Conservation (phyloP, 2,888 invertebrate genomes). For the Hyppa rectilinea region DNA sequence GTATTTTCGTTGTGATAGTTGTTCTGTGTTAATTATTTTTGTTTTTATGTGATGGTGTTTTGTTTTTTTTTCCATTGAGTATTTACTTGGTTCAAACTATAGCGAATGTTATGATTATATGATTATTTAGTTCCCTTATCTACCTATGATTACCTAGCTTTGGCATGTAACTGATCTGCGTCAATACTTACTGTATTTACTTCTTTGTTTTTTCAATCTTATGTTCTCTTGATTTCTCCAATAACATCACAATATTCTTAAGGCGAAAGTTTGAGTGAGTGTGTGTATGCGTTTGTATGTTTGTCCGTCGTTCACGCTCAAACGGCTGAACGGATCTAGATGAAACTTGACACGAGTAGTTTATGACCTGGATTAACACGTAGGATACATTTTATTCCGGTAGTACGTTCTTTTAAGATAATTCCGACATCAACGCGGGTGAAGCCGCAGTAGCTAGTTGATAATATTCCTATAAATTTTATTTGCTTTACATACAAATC, state of each 20-base stretch:
- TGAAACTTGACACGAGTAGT: no score
- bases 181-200: background rate
- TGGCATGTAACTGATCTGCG: background rate
- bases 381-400: no score
- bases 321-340: no score
- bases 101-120: no score
- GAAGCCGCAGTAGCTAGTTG: no score
- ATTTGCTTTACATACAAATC: background rate
- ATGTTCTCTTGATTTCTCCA: background rate
- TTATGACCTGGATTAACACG: no score
- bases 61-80: background rate
- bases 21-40: constrained; percentile 1
- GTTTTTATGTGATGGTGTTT: background rate
- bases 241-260: no score
- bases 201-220: background rate
- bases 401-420: no score
- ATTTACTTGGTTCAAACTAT: background rate
- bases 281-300: no score
- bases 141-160: background rate
- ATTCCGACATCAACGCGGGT: no score
- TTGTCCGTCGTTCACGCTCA: no score
- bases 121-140: background rate
- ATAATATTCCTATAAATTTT: background rate
- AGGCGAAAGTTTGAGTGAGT: no score
- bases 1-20: constrained; percentile 20